Base-by-base conservation (phyloP, 2,888 invertebrate species). In the Rhamnusium bicolor region DNA sequence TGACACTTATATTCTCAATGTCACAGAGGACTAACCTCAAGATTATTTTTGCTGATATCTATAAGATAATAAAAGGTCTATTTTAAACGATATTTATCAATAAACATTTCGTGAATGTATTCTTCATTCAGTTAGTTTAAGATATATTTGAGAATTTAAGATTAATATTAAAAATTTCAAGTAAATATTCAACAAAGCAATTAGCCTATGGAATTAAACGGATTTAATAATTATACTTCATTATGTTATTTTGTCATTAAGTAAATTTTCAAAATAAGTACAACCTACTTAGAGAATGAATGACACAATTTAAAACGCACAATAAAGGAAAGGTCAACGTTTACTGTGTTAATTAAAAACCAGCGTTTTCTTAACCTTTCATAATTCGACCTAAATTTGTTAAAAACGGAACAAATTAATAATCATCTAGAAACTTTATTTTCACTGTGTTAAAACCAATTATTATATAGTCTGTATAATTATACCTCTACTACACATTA, bases 291-390 rank as follows among this genome's bases (percentile, higher is more conserved):
- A n/a, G 4, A n/a, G 4, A 40, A 12, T 14, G 40, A 0, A 2
- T 2, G n/a, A 40, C 40, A n/a, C 12, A 40, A 40, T 5, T 40
- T n/a, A 40, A 40, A 40, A n/a, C 4, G n/a, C 40, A 40, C 40
- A 40, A 40, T 40, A 40, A 40, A 10, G 40, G 3, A 40, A n/a
- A 40, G 1, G 40, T 40, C n/a, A 40, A 40, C 40, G 40, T 40
- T 40, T n/a, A 40, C 40, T 40, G 4, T 12, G n/a, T 40, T 40
- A 58, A 58, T 29, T 58, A 58, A 58, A 24, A 7, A 32, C 58
- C 18, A 58, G 16, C 29, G 19, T 40, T 58, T 53, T 29, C 58
- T 32, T 58, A 58, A 58, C 58, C 32, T 58, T 58, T 58, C 58
- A 58, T 19, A 40, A 16, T 16, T 7, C 32, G 32, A 58, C 32